A percentile compares a stretch with the other conserved stretches of the same genome.
phyloP scores from a whole-genome alignment of 2,797 vertebrate species.

The Chelidonichthys spinosus region DNA sequence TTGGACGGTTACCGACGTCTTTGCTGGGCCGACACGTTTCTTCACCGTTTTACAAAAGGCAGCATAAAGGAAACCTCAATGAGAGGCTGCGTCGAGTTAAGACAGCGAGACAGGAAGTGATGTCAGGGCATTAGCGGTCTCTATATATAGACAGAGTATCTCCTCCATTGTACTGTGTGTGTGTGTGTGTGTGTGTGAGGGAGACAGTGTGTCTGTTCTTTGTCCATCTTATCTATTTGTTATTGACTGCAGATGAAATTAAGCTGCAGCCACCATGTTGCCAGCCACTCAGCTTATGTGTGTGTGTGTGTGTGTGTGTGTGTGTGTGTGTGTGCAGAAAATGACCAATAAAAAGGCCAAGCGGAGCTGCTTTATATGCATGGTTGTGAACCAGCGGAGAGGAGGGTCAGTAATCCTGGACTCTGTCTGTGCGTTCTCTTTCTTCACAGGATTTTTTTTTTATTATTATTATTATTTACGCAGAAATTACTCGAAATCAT shows the following conservation, averaged over 20 bases:
- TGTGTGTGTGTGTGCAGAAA: conserved; percentile 3
- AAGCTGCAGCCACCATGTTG: conserved; percentile 48
- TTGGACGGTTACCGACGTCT: neutral
- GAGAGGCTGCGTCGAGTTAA: neutral
- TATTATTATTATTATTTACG: neutral
- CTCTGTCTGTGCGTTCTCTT: neutral
- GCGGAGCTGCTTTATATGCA: conserved; percentile 14
- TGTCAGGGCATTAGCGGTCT: conserved; percentile 10
- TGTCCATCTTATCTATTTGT: conserved; percentile 56
- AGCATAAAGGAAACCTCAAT: neutral
- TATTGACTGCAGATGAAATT: conserved; percentile 62
- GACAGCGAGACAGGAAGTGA: conserved; percentile 41
- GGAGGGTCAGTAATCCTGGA: conserved; percentile 4
- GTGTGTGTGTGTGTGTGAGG: neutral
- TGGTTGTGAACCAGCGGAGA: neutral
- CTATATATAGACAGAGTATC: conserved; percentile 41
- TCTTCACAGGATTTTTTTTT: neutral
- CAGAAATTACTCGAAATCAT: conserved; percentile 7
- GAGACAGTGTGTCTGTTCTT: conserved; percentile 51
- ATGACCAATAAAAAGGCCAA: conserved; percentile 11
- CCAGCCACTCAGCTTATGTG: conserved; percentile 40
- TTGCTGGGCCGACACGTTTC: neutral
- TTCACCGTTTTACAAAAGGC: no score
- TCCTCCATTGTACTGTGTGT: neutral
- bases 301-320: conserved; percentile 13